These are phyloP conservation scores for Toxotes jaculatrix DNA, from an alignment of 2,113 vertebrate species.

Conservation along the genomic window DNA sequence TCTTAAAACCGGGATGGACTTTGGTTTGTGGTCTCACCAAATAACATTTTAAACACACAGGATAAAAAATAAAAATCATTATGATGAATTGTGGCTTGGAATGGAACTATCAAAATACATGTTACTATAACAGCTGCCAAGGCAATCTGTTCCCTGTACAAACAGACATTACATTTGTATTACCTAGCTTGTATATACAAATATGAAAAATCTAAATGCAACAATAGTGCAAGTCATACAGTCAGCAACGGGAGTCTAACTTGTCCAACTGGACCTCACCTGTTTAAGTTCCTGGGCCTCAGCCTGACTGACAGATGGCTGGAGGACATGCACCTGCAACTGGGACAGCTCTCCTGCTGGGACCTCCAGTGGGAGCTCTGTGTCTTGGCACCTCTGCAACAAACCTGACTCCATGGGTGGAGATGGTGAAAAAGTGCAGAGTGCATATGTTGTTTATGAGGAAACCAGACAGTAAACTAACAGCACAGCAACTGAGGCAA, in stretches of 20 bases:
- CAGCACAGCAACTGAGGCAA: constrained; percentile 66
- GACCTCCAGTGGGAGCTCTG: constrained; percentile 77
- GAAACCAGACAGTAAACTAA: constrained; percentile 71
- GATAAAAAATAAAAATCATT: constrained; percentile 73
- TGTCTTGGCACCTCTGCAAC: constrained; percentile 74
- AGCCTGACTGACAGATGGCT: constrained; percentile 85
- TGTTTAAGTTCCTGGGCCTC: constrained; percentile 91
- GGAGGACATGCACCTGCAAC: constrained; percentile 84
- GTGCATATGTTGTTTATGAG: constrained; percentile 68
- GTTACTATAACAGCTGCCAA: constrained; percentile 41
- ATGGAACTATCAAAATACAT: constrained; percentile 65
- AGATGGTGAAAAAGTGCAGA: constrained; percentile 70
- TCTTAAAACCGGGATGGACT: constrained; percentile 75
- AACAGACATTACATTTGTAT: constrained; percentile 20
- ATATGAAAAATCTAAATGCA: constrained; percentile 24
- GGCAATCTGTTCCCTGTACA: constrained; percentile 5
- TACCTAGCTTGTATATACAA: constrained; percentile 33
- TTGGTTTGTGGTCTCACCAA: constrained; percentile 77
- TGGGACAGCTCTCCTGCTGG: constrained; percentile 80
- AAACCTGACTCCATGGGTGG: constrained; percentile 84
- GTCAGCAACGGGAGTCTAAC: not conserved
- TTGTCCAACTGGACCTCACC: constrained; percentile 80
- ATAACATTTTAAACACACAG: constrained; percentile 75
- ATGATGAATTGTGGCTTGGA: constrained; percentile 67
- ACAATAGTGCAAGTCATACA: constrained; percentile 20